Percentiles rank a stretch among this genome's conserved stretches.
These are phyloP conservation scores for Nomada flava DNA, from an alignment of 2,888 invertebrate species.

Conservation along the genomic window DNA sequence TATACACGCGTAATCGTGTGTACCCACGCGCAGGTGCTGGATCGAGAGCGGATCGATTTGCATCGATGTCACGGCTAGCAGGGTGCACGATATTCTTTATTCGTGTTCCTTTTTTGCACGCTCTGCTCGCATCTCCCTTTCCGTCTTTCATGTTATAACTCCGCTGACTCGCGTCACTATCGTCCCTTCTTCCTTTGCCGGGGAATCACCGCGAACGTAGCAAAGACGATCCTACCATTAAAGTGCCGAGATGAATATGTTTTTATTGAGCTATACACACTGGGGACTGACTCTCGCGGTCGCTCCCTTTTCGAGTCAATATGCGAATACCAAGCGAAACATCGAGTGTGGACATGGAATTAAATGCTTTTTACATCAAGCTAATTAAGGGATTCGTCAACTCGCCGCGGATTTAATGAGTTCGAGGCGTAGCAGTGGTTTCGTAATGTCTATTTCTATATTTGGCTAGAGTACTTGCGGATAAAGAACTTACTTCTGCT, in stretches of 20 bases:
- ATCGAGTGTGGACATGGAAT: slow-evolving; percentile 18
- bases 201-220: slow-evolving; percentile 22
- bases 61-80: slow-evolving; percentile 53
- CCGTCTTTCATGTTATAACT: slow-evolving; percentile 27
- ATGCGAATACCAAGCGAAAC: slow-evolving; percentile 22
- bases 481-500: background rate
- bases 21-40: slow-evolving; percentile 70
- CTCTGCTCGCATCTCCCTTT: slow-evolving; percentile 2
- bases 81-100: slow-evolving; percentile 45
- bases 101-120: slow-evolving; percentile 23
- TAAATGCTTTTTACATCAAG: slow-evolving; percentile 1
- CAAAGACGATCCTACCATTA: slow-evolving; percentile 20
- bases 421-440: background rate
- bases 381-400: slow-evolving; percentile 21
- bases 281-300: background rate
- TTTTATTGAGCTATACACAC: slow-evolving; percentile 35
- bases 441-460: background rate
- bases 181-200: slow-evolving; percentile 14
- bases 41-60: slow-evolving; percentile 63
- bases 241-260: slow-evolving; percentile 32
- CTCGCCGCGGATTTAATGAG: slow-evolving; percentile 1
- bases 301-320: slow-evolving; percentile 30
- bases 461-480: background rate
- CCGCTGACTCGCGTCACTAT: slow-evolving; percentile 10
- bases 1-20: slow-evolving; percentile 68